A percentile compares a stretch with the other conserved stretches of the same genome.
These are phyloP conservation scores for Pyrocoelia pectoralis DNA, from an alignment of 2,888 invertebrate species.

Conservation along the genomic window DNA sequence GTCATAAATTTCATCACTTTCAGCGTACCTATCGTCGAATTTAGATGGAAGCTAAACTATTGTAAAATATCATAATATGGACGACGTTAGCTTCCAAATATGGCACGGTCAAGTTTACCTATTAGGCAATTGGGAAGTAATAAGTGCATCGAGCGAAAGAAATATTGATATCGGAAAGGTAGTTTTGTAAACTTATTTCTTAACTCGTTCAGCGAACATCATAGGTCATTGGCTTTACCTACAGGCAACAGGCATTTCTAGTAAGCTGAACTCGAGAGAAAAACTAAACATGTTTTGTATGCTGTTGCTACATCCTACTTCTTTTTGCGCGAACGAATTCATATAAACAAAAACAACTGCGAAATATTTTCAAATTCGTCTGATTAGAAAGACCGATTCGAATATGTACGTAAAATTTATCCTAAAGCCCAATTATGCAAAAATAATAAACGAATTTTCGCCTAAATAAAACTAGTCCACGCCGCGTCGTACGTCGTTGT, in stretches of 20 bases:
- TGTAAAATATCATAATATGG: neutral
- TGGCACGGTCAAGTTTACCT: constrained; percentile 5
- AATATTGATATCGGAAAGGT: constrained; percentile 23
- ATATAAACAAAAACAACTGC: neutral
- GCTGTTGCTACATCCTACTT: constrained; percentile 38
- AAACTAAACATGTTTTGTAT: constrained; percentile 46
- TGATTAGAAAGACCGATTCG: neutral
- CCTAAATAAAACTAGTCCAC: neutral
- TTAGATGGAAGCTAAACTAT: no score
- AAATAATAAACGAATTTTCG: neutral
- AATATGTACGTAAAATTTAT: neutral
- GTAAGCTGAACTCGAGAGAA: constrained; percentile 47
- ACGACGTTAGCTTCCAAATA: constrained; percentile 9
- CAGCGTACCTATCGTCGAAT: no score
- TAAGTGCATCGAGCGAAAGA: constrained; percentile 30
- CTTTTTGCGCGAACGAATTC: constrained; percentile 24
- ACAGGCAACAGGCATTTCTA: constrained; percentile 43
- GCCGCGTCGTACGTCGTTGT: neutral
- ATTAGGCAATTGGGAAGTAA: constrained; percentile 12
- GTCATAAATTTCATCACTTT: no score
- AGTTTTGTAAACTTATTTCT: constrained; percentile 21
- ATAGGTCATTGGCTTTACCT: constrained; percentile 46
- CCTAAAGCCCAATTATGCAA: neutral
- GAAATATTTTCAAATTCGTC: neutral
- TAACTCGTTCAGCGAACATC: constrained; percentile 37